phyloP scores from a whole-genome alignment of 2,797 vertebrate species.

The Gymnoscopelus braueri region DNA sequence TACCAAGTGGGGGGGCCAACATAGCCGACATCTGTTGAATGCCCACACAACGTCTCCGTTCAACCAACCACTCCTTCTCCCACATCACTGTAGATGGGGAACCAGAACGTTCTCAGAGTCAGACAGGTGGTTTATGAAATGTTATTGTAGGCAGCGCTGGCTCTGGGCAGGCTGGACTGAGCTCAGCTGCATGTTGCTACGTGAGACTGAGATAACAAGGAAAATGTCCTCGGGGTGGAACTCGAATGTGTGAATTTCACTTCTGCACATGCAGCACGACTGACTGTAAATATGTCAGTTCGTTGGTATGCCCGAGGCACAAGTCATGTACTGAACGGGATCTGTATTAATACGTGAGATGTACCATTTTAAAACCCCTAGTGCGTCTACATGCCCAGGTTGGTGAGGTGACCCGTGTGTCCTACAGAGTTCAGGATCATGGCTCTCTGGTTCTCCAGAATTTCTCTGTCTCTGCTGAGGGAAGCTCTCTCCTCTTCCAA shows the following conservation, averaged over 20 bases:
- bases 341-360: not conserved
- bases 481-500: slow-evolving; percentile 67
- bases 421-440: slow-evolving; percentile 73
- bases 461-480: slow-evolving; percentile 63
- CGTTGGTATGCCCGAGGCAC: not conserved
- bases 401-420: slow-evolving; percentile 66
- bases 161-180: too few relatives aligned
- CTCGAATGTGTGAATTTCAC: not conserved
- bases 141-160: too few relatives aligned
- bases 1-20: too few relatives aligned
- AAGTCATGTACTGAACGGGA: too few relatives aligned
- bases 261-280: not conserved
- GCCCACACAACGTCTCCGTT: too few relatives aligned
- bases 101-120: too few relatives aligned
- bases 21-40: too few relatives aligned
- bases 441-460: slow-evolving; percentile 67
- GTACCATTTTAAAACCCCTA: not conserved
- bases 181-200: too few relatives aligned
- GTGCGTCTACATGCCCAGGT: slow-evolving; percentile 61
- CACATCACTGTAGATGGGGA: too few relatives aligned
- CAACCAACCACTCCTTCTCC: too few relatives aligned
- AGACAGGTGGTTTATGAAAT: too few relatives aligned
- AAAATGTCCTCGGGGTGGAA: not conserved
- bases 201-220: not conserved
- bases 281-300: not conserved